Evolutionary conservation across 1,140 invertebrate genomes (phyloP), one percentile per base, ranked within the genome.

Genomic region (Melitaea cinxia): DNA sequence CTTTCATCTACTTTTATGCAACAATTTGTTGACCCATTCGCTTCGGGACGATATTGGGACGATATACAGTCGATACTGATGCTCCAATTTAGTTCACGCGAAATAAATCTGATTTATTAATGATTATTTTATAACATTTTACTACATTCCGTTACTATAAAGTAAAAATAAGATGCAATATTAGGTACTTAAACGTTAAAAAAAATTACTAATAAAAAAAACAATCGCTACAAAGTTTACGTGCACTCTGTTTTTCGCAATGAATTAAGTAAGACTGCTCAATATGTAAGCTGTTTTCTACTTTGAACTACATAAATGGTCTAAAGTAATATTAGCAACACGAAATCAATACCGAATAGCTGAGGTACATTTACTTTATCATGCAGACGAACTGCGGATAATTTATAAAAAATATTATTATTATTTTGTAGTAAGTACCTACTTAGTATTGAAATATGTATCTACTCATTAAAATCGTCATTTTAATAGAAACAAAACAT

Each of bases 151-250:
- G n/a, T n/a, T n/a, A n/a, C n/a, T n/a, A n/a, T n/a, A n/a, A n/a
- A n/a, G n/a, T n/a, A n/a, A n/a, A n/a, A n/a, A n/a, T n/a, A n/a
- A n/a, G n/a, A n/a, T n/a, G n/a, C n/a, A n/a, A n/a, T n/a, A n/a
- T n/a, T n/a, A n/a, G n/a, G n/a, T n/a, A n/a, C n/a, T n/a, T n/a
- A n/a, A n/a, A n/a, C n/a, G n/a, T n/a, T n/a, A n/a, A n/a, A n/a
- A n/a, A n/a, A n/a, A n/a, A n/a, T n/a, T n/a, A n/a, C n/a, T n/a
- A n/a, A n/a, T n/a, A n/a, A n/a, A n/a, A n/a, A n/a, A n/a, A n/a
- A n/a, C n/a, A n/a, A n/a, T n/a, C n/a, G 6, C 2, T 26, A 26
- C 6, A 69, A 75, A 68, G 65, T 65, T 55, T 70, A 70, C 58
- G 1, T 59, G 57, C 62, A 75, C 57, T 59, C 58, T 68, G 52